Evolutionary conservation across 2,797 vertebrate species (phyloP).

Genomic region (Sus cebifrons): DNA sequence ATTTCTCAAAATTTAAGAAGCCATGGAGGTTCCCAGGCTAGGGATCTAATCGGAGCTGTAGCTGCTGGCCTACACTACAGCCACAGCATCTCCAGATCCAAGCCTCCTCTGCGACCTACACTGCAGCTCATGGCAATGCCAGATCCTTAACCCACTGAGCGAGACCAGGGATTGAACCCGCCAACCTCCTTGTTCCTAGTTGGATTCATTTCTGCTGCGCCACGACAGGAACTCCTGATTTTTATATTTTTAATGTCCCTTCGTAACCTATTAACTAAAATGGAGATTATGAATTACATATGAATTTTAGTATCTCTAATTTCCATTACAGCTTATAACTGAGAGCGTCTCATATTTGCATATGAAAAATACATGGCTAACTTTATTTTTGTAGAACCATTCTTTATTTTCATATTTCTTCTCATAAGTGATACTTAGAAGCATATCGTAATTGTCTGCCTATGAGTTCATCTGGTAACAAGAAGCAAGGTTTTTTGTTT

Average conservation of each 20-base stretch:
- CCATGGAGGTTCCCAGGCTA: background rate
- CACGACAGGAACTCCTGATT: background rate
- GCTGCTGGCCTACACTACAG: no score
- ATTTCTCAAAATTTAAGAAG: constrained; percentile 12
- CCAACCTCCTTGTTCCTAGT: no score
- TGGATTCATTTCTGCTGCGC: no score
- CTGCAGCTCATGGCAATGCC: no score
- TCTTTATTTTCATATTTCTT: constrained; percentile 57
- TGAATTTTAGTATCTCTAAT: constrained; percentile 45
- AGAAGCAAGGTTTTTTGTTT: background rate
- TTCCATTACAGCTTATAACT: constrained; percentile 15
- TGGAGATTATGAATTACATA: constrained; percentile 39
- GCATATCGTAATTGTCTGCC: background rate
- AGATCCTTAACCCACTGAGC: no score
- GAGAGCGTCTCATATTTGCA: constrained; percentile 34
- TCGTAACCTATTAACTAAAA: constrained; percentile 55
- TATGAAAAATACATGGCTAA: constrained; percentile 16
- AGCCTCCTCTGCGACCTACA: no score
- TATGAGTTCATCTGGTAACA: background rate
- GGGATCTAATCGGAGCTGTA: no score
- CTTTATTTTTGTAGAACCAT: constrained; percentile 36
- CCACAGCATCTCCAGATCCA: no score
- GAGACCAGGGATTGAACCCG: no score
- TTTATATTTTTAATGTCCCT: constrained; percentile 23
- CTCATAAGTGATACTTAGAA: constrained; percentile 8